Base-by-base conservation (phyloP, 2,797 vertebrate genomes). In the Paramormyrops hopkinsi region DNA sequence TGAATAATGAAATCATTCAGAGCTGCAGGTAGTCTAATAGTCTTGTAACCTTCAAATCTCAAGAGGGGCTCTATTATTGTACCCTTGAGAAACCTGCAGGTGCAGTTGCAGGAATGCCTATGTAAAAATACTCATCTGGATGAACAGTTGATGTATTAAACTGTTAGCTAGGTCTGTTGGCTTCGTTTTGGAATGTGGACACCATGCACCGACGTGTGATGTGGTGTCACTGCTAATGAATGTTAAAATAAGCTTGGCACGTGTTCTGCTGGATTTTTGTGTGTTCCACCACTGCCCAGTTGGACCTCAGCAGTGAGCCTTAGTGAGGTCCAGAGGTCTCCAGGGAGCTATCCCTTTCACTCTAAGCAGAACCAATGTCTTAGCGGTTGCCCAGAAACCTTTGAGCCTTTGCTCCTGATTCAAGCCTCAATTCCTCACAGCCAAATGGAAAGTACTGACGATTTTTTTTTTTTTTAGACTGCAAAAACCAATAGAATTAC, bases 401-500 rank as follows among this genome's bases (percentile, higher is more conserved):
- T 22, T 83, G 19, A 53, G 73, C 73, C 73, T n/a, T 37, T 76
- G 73, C 76, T 56, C 29, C 41, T 37, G 33, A 87, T 41, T 87
- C 33, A n/a, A 41, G 92, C 92, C 92, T 94, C 92, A 89, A 92
- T 94, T 93, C 93, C 92, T 92, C 93, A 90, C 90, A 54, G 41
- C 88, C 85, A 91, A 94, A 95, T 93, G 93, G 95, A 93, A 93
- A 92, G 92, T 92, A 91, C 92, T 92, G 94, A 89, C 90, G 93
- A 95, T n/a, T 25, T 79, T 87, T 95, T 93, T 50, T 86, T 95
- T 90, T 93, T 94, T 93, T 90, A 91, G 92, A 86, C 53, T 53
- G 8, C 12, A 87, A 86, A 54, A 87, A 76, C 89, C 90, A 87
- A 89, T 89, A 56, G 90, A 90, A 56, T 59, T 37, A 54, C 85